Base-by-base conservation (phyloP, 2,797 vertebrate species). In the Propithecus deckenii region DNA sequence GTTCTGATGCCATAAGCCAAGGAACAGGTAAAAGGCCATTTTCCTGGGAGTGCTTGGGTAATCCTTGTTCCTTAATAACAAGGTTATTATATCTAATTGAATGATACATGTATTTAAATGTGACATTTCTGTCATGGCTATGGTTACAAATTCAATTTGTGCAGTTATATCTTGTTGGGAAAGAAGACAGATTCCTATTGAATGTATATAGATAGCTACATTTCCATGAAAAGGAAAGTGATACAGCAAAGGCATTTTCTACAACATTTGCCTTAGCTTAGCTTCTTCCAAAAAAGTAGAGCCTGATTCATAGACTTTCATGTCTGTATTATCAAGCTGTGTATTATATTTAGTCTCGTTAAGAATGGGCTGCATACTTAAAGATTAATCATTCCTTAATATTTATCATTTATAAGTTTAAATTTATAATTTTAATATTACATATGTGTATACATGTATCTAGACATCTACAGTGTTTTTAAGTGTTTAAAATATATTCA, bases 81-180 rank as follows among this genome's bases (percentile, higher is more conserved):
- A 25, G 43, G 20, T 71, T 76, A 90, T 94, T 92, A 65, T 32
- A 57, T 43, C n/a, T 97, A 86, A 80, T 71, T 72, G 30, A 89
- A 72, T 78, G n/a, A 76, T 57, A 32, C 9, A 25, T 78, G 20
- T 75, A 69, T 59, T 71, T 88, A 85, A 91, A 75, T 69, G 32
- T 71, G 61, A 72, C 63, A 84, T 93, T 38, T 90, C 4, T 92
- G 41, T 78, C 81, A 84, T 46, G 13, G 46, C 7, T 17, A 48
- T 41, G 61, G 72, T 84, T 87, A 74, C 30, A 93, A 74, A 91
- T 88, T 93, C n/a, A 35, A 87, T 91, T 78, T 91, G 9, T 69
- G 20, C 32, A 71, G 41, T 89, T 92, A 79, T 25, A 85, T 41
- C 50, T 46, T 84, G 28, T 74, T 91, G 76, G 22, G 17, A 75